These are phyloP conservation scores for Leptopilina syphax DNA, from an alignment of 2,888 invertebrate genomes.

Conservation along the genomic window DNA sequence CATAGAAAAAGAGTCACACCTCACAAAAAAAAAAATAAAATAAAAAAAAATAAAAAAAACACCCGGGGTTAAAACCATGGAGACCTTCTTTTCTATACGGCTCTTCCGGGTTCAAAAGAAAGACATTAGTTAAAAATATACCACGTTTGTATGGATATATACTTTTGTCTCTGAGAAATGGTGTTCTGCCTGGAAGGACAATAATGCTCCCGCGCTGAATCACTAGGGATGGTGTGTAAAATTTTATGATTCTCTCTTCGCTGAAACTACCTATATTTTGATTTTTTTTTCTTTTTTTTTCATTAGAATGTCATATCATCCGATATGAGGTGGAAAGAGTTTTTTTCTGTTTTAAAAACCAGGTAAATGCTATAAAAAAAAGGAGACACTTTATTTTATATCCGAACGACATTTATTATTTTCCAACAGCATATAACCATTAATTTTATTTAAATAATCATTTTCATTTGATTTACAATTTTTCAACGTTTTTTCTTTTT, in stretches of 20 bases:
- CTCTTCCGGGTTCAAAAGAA: constrained; percentile 33
- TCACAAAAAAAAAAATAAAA: constrained; percentile 33
- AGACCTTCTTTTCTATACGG: constrained; percentile 31
- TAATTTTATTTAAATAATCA: no score
- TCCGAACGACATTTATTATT: no score
- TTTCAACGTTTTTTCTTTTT: no score
- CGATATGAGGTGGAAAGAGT: no score
- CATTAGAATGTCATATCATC: not conserved
- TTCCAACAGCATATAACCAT: no score
- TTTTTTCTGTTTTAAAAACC: no score
- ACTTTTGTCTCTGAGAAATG: constrained; percentile 36
- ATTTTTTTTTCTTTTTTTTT: not conserved
- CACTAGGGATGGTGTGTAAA: not conserved
- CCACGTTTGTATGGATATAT: constrained; percentile 37
- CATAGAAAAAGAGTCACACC: constrained; percentile 23
- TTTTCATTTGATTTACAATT: no score
- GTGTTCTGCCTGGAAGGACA: constrained; percentile 13
- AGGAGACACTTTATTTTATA: no score
- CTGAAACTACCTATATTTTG: not conserved
- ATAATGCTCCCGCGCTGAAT: constrained; percentile 22
- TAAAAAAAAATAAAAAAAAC: constrained; percentile 33
- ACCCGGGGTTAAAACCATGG: constrained; percentile 24
- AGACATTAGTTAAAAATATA: constrained; percentile 39
- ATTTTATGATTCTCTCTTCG: not conserved
- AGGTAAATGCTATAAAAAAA: no score